Base-by-base conservation (phyloP, 92 coral and sea anemone genomes). In the Epizoanthus illoricatus region DNA sequence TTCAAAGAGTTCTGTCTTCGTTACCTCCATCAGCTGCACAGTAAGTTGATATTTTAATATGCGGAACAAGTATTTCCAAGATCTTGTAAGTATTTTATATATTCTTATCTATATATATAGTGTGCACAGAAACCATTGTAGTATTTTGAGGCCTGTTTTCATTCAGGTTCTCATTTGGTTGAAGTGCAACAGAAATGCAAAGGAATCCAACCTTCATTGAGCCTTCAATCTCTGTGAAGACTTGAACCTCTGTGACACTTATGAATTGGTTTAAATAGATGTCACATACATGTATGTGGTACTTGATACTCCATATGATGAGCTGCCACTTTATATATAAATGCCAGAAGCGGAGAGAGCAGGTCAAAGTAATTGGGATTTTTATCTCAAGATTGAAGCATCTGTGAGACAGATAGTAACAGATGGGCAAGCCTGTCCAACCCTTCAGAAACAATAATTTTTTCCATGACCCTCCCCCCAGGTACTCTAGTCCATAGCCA, bases 21-120 rank as follows among this genome's bases (percentile, higher is more conserved):
- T 71, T 92, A 15, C 97, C 92, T 64, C 88, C 90, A 78, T 84
- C 94, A 45, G 75, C 81, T 58, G 83, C 92, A 84, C 91, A 91
- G 94, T 93, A 85, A 81, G 94, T 86, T 59, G 47, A 66, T 16
- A 5, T 36, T 3, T 70, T 0, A 8, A 18, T 23, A 20, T 18
- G 20, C 10, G 15, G 15, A 7, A 20, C 65, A 21, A 5, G 41
- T 75, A 52, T 7, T 11, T 8, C 39, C 65, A 47, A 0, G 19
- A 8, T 12, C 13, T 71, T 71, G 42, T 69, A 2, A 21, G 9
- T 63, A 63, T 63, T 63, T 63, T 5, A 63, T 7, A 23, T 10
- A 28, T 28, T 28, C 36, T 28, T 28, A 1, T 28, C 8, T 8
- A 10, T 49, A 7, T 49, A 49, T 49, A 2, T 49, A 49, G 56